phyloP scores from a whole-genome alignment of 2,888 invertebrate species.

The Lasioglossum figueresi region DNA sequence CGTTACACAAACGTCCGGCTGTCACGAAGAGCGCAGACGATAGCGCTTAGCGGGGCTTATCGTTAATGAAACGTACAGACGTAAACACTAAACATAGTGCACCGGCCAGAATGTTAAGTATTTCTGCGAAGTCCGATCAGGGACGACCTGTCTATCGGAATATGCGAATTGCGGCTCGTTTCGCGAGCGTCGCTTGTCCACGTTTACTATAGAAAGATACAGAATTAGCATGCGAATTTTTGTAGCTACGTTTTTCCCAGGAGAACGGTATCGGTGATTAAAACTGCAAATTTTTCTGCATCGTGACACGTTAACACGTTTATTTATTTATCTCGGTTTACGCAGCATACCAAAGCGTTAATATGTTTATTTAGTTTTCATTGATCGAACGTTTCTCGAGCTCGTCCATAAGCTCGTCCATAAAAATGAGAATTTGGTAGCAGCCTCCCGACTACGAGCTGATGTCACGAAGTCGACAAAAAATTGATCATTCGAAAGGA shows the following conservation, averaged over 20 bases:
- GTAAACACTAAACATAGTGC: conserved; percentile 64
- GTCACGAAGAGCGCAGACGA: conserved; percentile 53
- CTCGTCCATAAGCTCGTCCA: not conserved
- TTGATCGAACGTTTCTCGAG: not conserved
- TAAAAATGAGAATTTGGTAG: not conserved
- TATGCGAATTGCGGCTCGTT: not conserved
- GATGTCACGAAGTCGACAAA: not conserved
- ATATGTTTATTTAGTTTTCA: not conserved
- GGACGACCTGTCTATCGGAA: conserved; percentile 4
- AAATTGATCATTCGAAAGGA: not conserved
- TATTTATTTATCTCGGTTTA: not conserved
- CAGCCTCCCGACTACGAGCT: not conserved
- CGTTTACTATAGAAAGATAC: not conserved
- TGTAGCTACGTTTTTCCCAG: not conserved
- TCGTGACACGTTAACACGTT: not conserved
- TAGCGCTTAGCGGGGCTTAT: conserved; percentile 66
- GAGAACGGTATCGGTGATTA: not conserved
- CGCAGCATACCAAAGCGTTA: not conserved
- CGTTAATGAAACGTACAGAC: conserved; percentile 69
- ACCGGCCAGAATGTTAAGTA: conserved; percentile 51
- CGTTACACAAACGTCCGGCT: conserved; percentile 50
- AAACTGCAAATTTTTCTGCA: not conserved
- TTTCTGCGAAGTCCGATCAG: conserved; percentile 52
- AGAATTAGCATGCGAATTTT: not conserved
- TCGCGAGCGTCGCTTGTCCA: not conserved